Percentiles rank a stretch among this genome's conserved stretches.
Evolutionary conservation across 2,888 invertebrate genomes (phyloP).

Genomic region (Camptogramma bilineatum): DNA sequence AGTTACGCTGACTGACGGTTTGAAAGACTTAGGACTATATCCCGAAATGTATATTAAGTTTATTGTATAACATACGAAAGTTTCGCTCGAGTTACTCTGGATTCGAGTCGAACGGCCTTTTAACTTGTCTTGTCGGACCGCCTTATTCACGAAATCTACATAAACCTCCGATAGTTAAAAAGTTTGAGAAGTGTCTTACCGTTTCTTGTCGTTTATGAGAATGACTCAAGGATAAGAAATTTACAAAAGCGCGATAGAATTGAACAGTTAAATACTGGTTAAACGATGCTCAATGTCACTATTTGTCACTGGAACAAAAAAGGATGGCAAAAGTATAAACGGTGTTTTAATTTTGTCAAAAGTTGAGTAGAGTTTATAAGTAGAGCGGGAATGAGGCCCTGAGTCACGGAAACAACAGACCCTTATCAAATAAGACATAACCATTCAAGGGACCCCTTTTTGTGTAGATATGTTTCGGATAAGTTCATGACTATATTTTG

Average conservation of each 20-base stretch:
- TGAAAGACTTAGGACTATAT: slow-evolving; percentile 30
- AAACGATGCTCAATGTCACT: too few relatives aligned
- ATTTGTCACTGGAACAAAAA: too few relatives aligned
- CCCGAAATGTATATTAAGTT: slow-evolving; percentile 25
- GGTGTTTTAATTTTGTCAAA: too few relatives aligned
- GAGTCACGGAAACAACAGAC: slow-evolving; percentile 44
- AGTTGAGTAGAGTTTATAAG: too few relatives aligned
- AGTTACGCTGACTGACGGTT: slow-evolving; percentile 41
- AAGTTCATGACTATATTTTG: slow-evolving; percentile 43
- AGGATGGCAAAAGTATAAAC: too few relatives aligned
- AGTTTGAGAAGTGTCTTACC: background rate
- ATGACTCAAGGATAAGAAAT: background rate
- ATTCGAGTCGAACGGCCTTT: slow-evolving; percentile 29
- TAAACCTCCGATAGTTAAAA: background rate
- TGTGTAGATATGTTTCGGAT: slow-evolving; percentile 47
- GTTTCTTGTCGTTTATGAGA: background rate
- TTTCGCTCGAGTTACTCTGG: slow-evolving; percentile 36
- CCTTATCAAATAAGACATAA: slow-evolving; percentile 51
- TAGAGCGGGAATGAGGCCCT: slow-evolving; percentile 33
- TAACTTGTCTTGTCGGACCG: slow-evolving; percentile 33
- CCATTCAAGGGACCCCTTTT: slow-evolving; percentile 47
- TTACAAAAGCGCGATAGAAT: background rate
- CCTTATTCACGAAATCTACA: background rate
- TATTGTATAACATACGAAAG: slow-evolving; percentile 33
- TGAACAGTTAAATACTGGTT: too few relatives aligned